Conservation (phyloP, 2,888 invertebrate species). For the Troglohyphantes excavatus region DNA sequence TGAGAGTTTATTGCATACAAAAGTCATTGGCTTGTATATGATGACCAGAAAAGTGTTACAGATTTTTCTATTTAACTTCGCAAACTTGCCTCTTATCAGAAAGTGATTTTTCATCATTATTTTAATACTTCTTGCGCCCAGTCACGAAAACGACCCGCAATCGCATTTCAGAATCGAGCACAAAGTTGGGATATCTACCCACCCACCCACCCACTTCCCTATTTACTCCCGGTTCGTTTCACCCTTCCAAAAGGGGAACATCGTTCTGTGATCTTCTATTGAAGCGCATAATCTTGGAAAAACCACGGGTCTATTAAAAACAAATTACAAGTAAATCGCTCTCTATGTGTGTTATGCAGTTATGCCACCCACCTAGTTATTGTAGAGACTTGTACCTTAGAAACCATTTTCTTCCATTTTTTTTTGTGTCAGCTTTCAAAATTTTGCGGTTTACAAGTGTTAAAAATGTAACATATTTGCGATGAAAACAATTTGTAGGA, state of each 20-base stretch:
- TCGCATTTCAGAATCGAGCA: constrained; percentile 33
- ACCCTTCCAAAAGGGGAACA: background rate
- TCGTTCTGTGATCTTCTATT: background rate
- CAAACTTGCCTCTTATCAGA: background rate
- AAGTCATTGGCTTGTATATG: no score
- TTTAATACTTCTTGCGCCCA: constrained; percentile 11
- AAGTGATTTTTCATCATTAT: constrained; percentile 7
- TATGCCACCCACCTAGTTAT: no score
- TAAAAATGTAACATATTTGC: no score
- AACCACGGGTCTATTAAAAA: background rate
- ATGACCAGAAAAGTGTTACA: no score
- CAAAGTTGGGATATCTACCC: constrained; percentile 4
- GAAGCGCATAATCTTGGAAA: background rate
- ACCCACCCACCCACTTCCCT: constrained; percentile 38
- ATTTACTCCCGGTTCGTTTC: constrained; percentile 17
- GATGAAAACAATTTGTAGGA: no score
- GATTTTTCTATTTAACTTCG: no score
- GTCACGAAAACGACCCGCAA: constrained; percentile 67
- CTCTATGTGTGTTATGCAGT: no score
- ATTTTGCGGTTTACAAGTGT: no score
- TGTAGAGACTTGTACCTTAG: no score
- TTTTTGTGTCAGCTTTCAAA: no score
- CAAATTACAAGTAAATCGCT: background rate
- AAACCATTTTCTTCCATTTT: no score
- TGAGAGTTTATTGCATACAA: no score